Conservation (phyloP, 2,797 vertebrate species). For the Geranospiza caerulescens region DNA sequence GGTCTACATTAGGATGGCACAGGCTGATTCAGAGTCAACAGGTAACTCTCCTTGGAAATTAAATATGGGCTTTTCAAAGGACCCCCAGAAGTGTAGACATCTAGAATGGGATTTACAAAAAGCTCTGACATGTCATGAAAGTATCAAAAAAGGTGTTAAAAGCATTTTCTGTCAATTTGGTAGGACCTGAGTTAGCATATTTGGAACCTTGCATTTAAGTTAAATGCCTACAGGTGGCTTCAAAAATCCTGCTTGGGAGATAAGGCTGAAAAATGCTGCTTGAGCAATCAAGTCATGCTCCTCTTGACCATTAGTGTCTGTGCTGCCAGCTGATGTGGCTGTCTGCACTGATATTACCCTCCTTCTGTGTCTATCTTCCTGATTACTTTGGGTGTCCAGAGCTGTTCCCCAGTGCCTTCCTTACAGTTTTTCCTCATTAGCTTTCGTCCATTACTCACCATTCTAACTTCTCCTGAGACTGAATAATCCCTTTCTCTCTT, state of each 20-base stretch:
- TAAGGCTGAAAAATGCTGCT: neutral
- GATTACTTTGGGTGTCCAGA: neutral
- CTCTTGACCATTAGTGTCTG: neutral
- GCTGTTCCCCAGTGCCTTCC: neutral
- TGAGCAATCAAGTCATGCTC: neutral
- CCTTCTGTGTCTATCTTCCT: neutral
- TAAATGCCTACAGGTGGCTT: neutral
- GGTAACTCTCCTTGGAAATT: neutral
- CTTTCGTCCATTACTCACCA: neutral
- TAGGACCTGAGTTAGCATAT: neutral
- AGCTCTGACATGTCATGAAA: neutral
- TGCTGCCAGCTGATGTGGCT: neutral
- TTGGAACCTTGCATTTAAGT: neutral
- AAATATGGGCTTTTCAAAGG: neutral
- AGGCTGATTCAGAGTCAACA: neutral
- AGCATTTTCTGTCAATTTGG: neutral
- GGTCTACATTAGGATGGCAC: neutral
- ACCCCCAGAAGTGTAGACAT: neutral
- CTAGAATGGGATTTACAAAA: neutral
- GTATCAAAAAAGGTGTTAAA: neutral
- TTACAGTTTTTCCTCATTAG: constrained; percentile 42
- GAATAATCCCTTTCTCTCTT: constrained; percentile 23
- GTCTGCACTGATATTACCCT: neutral
- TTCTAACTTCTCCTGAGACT: constrained; percentile 32
- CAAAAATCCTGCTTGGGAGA: neutral